Conservation (phyloP, 2,113 vertebrate species). For the Aix galericulata region DNA sequence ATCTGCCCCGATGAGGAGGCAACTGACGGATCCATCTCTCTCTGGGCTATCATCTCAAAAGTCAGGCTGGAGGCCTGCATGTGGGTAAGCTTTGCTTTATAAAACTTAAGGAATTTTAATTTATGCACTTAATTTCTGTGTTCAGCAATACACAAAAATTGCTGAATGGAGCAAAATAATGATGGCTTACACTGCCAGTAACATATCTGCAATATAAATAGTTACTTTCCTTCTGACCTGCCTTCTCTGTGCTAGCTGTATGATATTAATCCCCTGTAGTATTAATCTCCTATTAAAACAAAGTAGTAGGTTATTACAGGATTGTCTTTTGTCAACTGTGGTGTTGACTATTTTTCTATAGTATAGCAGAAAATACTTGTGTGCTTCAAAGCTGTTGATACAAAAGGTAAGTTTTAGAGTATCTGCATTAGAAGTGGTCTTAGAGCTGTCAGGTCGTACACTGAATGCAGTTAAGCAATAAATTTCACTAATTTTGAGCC, state of each 20-base stretch:
- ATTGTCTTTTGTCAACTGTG: background rate
- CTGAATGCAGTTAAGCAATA: background rate
- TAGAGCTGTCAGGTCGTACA: background rate
- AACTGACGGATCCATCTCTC: conserved; percentile 81
- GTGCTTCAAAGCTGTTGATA: background rate
- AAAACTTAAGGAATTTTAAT: background rate
- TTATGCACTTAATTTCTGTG: rapidly evolving
- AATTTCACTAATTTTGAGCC: background rate
- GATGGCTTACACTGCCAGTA: background rate
- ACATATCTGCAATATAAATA: background rate
- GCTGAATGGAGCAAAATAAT: background rate
- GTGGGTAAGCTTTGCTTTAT: conserved; percentile 87
- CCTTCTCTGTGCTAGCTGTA: background rate
- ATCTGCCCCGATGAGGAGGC: conserved; percentile 86
- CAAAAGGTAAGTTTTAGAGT: background rate
- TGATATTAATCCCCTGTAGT: background rate
- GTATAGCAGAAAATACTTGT: rapidly evolving
- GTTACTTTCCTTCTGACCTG: background rate
- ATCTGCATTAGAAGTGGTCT: background rate
- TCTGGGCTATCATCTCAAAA: conserved; percentile 98
- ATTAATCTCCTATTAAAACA: background rate
- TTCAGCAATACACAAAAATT: background rate
- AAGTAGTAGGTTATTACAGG: background rate
- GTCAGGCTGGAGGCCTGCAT: conserved; percentile 98
- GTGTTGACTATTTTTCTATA: background rate